A percentile compares a stretch with the other conserved stretches of the same genome.
phyloP scores from a whole-genome alignment of 1,140 invertebrate genomes.

The Drosophila auraria region DNA sequence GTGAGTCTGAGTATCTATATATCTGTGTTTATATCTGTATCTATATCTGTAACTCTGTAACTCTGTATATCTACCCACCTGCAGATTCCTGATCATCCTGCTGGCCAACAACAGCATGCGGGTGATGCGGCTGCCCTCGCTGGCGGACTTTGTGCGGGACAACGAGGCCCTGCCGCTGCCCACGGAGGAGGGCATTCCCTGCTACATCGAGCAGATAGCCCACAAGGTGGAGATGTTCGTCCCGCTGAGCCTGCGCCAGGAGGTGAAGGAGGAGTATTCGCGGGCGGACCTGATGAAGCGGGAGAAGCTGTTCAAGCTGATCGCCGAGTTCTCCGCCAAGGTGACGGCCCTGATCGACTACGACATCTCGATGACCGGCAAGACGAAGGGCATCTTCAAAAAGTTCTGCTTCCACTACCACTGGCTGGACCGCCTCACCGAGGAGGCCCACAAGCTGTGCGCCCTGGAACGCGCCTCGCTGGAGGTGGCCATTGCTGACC shows the following conservation, averaged over 20 bases:
- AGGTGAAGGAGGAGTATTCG: constrained; percentile 62
- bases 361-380: constrained; percentile 77
- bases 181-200: constrained; percentile 28
- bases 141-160: constrained; percentile 61
- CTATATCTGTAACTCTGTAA: too few species aligned
- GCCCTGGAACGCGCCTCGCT: constrained; percentile 76
- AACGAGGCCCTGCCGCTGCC: constrained; percentile 50
- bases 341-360: constrained; percentile 72
- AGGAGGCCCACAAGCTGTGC: constrained; percentile 82
- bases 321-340: constrained; percentile 55
- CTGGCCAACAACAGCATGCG: constrained; percentile 30
- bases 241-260: constrained; percentile 27
- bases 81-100: constrained; percentile 25
- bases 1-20: constrained; percentile 41
- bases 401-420: constrained; percentile 78
- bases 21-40: too few species aligned
- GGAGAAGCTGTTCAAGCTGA: constrained; percentile 39
- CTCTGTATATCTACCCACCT: too few species aligned
- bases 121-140: constrained; percentile 55
- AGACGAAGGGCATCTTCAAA: constrained; percentile 67
- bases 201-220: constrained; percentile 16
- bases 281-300: constrained; percentile 45
- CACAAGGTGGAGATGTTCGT: constrained; percentile 29
- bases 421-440: constrained; percentile 69
- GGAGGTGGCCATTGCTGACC: constrained; percentile 76